These are phyloP conservation scores for Saguinus oedipus DNA, from an alignment of 2,797 vertebrate genomes.

Conservation along the genomic window DNA sequence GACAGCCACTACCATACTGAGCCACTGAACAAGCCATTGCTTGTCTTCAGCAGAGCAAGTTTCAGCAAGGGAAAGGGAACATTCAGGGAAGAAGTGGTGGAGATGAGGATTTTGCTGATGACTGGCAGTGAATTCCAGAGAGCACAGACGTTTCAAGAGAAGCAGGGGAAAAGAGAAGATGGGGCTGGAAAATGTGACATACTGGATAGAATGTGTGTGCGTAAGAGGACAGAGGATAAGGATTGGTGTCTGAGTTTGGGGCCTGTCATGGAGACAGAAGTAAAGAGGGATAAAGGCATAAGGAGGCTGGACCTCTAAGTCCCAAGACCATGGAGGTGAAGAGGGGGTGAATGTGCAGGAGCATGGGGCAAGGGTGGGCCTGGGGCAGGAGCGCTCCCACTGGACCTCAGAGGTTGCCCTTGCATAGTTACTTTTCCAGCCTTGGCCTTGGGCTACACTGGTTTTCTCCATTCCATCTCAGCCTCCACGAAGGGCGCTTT, in stretches of 20 bases:
- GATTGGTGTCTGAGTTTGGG: background rate
- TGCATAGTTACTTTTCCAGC: background rate
- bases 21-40: background rate
- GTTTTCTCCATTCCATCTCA: background rate
- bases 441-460: rapidly evolving
- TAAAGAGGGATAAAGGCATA: background rate
- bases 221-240: background rate
- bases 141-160: background rate
- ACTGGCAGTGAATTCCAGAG: background rate
- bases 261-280: background rate
- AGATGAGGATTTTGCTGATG: background rate
- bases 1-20: background rate
- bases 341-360: rapidly evolving
- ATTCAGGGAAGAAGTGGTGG: background rate
- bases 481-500: background rate
- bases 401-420: rapidly evolving
- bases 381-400: rapidly evolving
- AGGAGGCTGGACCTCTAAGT: background rate
- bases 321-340: rapidly evolving
- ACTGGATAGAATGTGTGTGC: background rate
- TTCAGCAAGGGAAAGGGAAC: background rate
- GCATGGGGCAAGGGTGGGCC: rapidly evolving
- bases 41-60: background rate
- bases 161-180: background rate
- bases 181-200: background rate